Percentiles rank a stretch among this genome's conserved stretches.
Conservation (phyloP, 2,113 vertebrate genomes). For the Penelope pileata region DNA sequence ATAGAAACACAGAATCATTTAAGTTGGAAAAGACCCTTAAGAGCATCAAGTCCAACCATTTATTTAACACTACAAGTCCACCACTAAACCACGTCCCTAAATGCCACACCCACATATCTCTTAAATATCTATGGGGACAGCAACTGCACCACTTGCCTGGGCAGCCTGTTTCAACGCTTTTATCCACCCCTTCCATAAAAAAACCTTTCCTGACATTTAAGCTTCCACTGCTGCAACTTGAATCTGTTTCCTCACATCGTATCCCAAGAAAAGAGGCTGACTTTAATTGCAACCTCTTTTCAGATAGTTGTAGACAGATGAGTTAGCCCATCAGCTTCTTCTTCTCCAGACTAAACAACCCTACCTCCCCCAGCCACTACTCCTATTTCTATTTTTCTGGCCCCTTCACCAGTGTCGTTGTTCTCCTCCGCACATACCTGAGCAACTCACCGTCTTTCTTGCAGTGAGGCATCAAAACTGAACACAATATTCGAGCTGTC, state of each 20-base stretch:
- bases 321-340: not conserved
- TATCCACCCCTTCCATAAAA: too few relatives aligned
- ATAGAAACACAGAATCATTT: not conserved
- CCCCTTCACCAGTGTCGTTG: not conserved
- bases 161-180: too few relatives aligned
- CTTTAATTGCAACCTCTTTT: not conserved
- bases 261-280: not conserved
- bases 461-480: not conserved
- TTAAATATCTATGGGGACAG: too few relatives aligned
- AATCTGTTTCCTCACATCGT: not conserved
- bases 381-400: not conserved
- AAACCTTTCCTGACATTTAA: too few relatives aligned
- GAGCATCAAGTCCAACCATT: not conserved
- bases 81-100: not conserved
- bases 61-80: not conserved
- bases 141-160: too few relatives aligned
- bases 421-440: not conserved
- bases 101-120: not conserved
- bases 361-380: not conserved
- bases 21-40: not conserved
- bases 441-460: not conserved
- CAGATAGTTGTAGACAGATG: not conserved
- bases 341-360: not conserved
- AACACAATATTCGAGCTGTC: not conserved
- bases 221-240: too few relatives aligned